Evolutionary conservation across 2,113 vertebrate genomes (phyloP).

Genomic region (Labeo catla): DNA sequence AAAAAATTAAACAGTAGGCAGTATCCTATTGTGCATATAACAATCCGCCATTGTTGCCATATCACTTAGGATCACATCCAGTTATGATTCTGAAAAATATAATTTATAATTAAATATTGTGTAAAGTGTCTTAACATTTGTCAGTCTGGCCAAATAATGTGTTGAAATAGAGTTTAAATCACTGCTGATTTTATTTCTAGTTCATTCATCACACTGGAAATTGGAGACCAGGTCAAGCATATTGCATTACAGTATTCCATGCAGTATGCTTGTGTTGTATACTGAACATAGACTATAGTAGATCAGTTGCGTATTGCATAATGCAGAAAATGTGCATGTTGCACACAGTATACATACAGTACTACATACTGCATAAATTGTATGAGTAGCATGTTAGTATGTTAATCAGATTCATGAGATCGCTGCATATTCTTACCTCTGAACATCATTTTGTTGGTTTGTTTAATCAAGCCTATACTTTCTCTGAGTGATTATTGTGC

Average conservation of each 20-base stretch:
- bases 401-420: not conserved
- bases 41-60: not conserved
- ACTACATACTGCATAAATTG: not conserved
- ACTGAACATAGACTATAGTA: not conserved
- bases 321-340: not conserved
- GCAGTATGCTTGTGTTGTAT: not conserved
- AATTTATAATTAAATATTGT: not conserved
- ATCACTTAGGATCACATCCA: not conserved
- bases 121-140: not conserved
- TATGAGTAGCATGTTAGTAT: not conserved
- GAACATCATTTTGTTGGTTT: constrained; percentile 1
- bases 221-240: not conserved
- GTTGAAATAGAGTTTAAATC: not conserved
- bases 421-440: not conserved
- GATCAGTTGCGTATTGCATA: not conserved
- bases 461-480: constrained; percentile 18
- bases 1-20: not conserved
- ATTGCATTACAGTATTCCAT: not conserved
- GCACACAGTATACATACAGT: not conserved
- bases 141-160: not conserved
- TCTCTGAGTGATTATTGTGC: not conserved
- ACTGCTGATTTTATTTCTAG: not conserved
- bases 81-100: not conserved
- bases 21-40: not conserved
- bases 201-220: not conserved